Base-by-base conservation (phyloP, 37 sponge, comb jelly and placozoan genomes). In the Agelas oroides region DNA sequence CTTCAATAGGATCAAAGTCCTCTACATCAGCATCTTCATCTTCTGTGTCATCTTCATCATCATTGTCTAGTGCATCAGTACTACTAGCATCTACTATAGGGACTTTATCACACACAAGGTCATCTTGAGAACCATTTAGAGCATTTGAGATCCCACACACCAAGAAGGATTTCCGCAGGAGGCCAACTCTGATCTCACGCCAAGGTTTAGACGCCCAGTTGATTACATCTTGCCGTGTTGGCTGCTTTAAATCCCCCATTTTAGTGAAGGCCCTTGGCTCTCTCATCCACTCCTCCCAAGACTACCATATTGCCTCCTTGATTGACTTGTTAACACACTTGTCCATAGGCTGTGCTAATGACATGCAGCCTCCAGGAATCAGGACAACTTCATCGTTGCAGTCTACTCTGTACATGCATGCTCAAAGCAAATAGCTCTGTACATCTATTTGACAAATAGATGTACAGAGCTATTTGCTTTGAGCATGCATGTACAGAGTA, bases 321-420 rank as follows among this genome's bases (percentile, higher is more conserved):
- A 78, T 62, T 6, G 79, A 65, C 35, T 33, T 25, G 25, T 78
- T 78, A 27, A 78, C 24, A 12, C 28, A 78, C 24, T 24, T 33
- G 64, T 81, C 82, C 59, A 70, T 70, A 32, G 82, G 82, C 46
- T n/a, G n/a, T n/a, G n/a, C n/a, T n/a, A n/a, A n/a, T n/a, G n/a
- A n/a, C n/a, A n/a, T n/a, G n/a, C n/a, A n/a, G n/a, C n/a, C n/a
- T n/a, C n/a, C n/a, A n/a, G n/a, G n/a, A n/a, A n/a, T n/a, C n/a
- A n/a, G n/a, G n/a, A n/a, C n/a, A n/a, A n/a, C n/a, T n/a, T n/a
- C n/a, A n/a, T n/a, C n/a, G n/a, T n/a, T n/a, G n/a, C n/a, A n/a
- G n/a, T 81, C 71, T 81, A 81, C 82, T 6, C 70, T 37, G 27
- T 55, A 38, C 25, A 59, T 81, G 82, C 70, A 70, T 71, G 71